Percentiles rank a stretch among this genome's conserved stretches.
These are phyloP conservation scores for Drosophila monieri DNA, from an alignment of 2,888 invertebrate genomes.

Conservation along the genomic window DNA sequence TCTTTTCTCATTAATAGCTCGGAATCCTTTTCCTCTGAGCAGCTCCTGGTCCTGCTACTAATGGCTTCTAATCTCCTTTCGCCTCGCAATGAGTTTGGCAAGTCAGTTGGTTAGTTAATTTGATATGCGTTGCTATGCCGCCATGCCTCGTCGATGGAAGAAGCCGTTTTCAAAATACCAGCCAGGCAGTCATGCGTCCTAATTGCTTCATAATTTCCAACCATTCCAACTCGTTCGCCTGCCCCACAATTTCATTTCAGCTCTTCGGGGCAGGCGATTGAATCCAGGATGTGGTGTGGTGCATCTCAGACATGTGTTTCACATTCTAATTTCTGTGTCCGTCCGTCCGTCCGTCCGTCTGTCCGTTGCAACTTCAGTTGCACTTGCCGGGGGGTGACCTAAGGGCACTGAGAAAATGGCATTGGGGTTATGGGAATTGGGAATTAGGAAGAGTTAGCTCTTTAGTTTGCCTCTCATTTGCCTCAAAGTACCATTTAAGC, in stretches of 20 bases:
- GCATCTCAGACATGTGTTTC: slow-evolving; percentile 61
- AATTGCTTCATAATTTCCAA: slow-evolving; percentile 35
- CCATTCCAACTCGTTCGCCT: not conserved
- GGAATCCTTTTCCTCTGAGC: slow-evolving; percentile 55
- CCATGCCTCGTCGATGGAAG: not conserved
- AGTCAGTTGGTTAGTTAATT: slow-evolving; percentile 81
- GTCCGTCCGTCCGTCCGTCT: too few relatives aligned
- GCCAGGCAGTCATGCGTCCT: slow-evolving; percentile 33
- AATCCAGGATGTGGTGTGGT: not conserved
- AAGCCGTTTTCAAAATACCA: not conserved
- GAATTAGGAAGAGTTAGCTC: too few relatives aligned
- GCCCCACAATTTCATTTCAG: not conserved
- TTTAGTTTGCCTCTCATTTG: too few relatives aligned
- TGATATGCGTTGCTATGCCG: slow-evolving; percentile 66
- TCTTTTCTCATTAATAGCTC: slow-evolving; percentile 68
- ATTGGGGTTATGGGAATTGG: too few relatives aligned
- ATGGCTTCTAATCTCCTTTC: slow-evolving; percentile 41
- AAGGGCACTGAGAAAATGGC: too few relatives aligned
- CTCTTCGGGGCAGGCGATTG: slow-evolving; percentile 23
- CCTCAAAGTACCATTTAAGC: too few relatives aligned
- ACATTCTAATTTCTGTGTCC: slow-evolving; percentile 72
- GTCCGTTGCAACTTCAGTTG: slow-evolving; percentile 68
- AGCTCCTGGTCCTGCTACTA: slow-evolving; percentile 9
- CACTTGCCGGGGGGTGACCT: slow-evolving; percentile 1
- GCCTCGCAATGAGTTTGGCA: slow-evolving; percentile 66